Percentiles rank a stretch among this genome's conserved stretches.
Conservation (phyloP, 2,888 invertebrate species). For the Chloroclystis v-ata region DNA sequence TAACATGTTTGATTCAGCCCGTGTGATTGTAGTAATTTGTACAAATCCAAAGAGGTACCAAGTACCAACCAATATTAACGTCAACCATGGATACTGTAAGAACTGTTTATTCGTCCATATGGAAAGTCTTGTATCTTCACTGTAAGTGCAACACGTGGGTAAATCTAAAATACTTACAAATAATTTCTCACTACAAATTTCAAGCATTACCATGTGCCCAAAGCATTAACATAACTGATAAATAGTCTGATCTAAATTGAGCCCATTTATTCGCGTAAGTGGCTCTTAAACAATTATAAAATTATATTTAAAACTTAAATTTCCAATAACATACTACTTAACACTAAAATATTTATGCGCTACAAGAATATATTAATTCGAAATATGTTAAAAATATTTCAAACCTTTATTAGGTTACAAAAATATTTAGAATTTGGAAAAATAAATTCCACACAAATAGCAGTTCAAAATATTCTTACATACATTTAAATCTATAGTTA, state of each 20-base stretch:
- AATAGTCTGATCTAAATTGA: slow-evolving; percentile 29
- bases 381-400: slow-evolving; percentile 18
- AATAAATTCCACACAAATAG: slow-evolving; percentile 17
- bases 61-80: too few relatives aligned
- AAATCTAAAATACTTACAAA: slow-evolving; percentile 41
- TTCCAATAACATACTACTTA: slow-evolving; percentile 34
- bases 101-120: neutral
- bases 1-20: too few relatives aligned
- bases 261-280: slow-evolving; percentile 28
- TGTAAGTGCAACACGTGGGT: neutral
- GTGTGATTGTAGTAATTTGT: too few relatives aligned
- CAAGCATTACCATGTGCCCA: slow-evolving; percentile 43
- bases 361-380: slow-evolving; percentile 41
- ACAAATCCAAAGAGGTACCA: too few relatives aligned
- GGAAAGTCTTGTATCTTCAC: neutral
- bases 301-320: slow-evolving; percentile 31
- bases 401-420: slow-evolving; percentile 13
- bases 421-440: slow-evolving; percentile 13
- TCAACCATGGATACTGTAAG: too few relatives aligned
- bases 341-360: slow-evolving; percentile 32
- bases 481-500: slow-evolving; percentile 31
- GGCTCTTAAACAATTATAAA: slow-evolving; percentile 32
- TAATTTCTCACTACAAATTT: slow-evolving; percentile 44
- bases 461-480: slow-evolving; percentile 25
- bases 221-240: slow-evolving; percentile 32